Percentiles rank a stretch among this genome's conserved stretches.
phyloP scores from a whole-genome alignment of 1,140 invertebrate genomes.

The Heliothis virescens region DNA sequence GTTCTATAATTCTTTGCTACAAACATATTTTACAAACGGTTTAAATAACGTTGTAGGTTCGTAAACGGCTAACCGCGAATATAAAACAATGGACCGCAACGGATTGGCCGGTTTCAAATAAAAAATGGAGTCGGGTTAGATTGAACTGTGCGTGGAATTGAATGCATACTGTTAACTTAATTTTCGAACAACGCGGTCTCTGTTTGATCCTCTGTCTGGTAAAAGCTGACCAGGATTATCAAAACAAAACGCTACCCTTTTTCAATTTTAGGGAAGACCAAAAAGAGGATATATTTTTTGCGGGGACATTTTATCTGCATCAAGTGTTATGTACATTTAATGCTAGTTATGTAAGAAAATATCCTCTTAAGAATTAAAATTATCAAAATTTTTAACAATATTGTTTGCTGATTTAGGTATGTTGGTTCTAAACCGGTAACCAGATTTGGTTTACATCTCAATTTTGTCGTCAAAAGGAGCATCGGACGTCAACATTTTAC shows the following conservation, averaged over 20 bases:
- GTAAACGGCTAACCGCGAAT: neutral
- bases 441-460: too few relatives aligned
- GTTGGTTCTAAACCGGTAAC: too few relatives aligned
- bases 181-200: conserved; percentile 63
- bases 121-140: conserved; percentile 33
- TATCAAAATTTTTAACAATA: too few relatives aligned
- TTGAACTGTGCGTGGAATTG: conserved; percentile 57
- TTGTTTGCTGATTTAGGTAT: too few relatives aligned
- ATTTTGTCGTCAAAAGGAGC: neutral
- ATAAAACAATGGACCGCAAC: conserved; percentile 41
- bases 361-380: too few relatives aligned
- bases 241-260: neutral
- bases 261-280: too few relatives aligned
- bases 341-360: too few relatives aligned
- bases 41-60: neutral
- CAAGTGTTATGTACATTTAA: too few relatives aligned
- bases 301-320: too few relatives aligned
- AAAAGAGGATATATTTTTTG: too few relatives aligned
- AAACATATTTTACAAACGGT: neutral
- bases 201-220: conserved; percentile 44
- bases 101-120: conserved; percentile 28
- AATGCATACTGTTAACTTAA: conserved; percentile 70
- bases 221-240: conserved; percentile 3
- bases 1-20: neutral
- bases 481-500: neutral